Evolutionary conservation across 2,888 invertebrate genomes (phyloP), one percentile per base, ranked within the genome.

Genomic region (Germaria angustata): DNA sequence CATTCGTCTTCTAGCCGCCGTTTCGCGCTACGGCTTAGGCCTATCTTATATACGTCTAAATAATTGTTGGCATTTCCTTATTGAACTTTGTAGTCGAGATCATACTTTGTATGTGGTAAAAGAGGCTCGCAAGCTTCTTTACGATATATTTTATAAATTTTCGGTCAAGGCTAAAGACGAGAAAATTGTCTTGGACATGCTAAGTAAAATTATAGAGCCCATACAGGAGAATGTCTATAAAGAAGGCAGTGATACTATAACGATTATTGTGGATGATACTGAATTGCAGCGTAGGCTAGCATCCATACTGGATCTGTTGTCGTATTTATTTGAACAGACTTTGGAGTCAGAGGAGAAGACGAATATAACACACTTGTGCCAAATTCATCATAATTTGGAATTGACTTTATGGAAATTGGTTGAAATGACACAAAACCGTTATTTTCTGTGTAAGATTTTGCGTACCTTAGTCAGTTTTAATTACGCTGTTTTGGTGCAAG

Each of bases 71-170:
- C 92, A 92, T 79, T 92, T 94, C 85, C 92, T 95, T 32, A 90
- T 95, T 3, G 92, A 92, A 76, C 93, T 94, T 63, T 94, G 93
- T 80, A 93, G 94, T 85, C 92, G 93, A 71, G 94, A 93, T 88
- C 93, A 94, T 80, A 96, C 96, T 0, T 92, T 96, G 46, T 96
- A 95, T 87, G 93, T 96, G 9, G 93, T 94, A 0, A 92, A 94
- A 44, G 94, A 95, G 87, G 93, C 94, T 7, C 93, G 94, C 71
- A 92, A 93, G 77, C 94, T 96, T 86, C 91, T 95, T 17, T 92
- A 93, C 17, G 92, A 92, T 78, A 92, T 95, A 71, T 86, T 95
- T 0, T 93, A 93, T 90, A 93, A 92, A 88, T 90, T 87, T 41
- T 89, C 89, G 20, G 87, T 88, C 2, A 89, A 90, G 75, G 85